Evolutionary conservation across 2,888 invertebrate genomes (phyloP).

Genomic region (Xestia xanthographa): DNA sequence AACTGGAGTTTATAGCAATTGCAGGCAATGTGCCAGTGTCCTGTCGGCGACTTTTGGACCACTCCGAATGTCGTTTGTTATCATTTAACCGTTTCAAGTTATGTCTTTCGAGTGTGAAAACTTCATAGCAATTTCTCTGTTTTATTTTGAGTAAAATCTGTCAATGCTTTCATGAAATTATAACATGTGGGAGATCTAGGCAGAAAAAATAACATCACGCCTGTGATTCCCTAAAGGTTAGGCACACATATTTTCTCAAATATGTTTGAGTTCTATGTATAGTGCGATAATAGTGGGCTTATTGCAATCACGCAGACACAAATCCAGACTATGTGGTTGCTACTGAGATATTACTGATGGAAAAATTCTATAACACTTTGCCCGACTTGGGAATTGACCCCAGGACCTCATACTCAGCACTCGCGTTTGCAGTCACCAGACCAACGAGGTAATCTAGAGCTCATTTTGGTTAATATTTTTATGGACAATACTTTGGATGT

Average conservation of each 20-base stretch:
- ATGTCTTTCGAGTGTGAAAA: neutral
- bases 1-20: constrained; percentile 48
- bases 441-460: neutral
- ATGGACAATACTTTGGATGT: neutral
- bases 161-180: neutral
- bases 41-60: constrained; percentile 48
- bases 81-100: neutral
- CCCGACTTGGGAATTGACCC: neutral
- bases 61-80: constrained; percentile 30
- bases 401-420: neutral
- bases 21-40: constrained; percentile 60
- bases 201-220: neutral
- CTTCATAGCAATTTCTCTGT: neutral
- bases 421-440: neutral
- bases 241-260: neutral
- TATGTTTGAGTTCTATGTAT: neutral
- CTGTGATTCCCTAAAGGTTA: neutral
- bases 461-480: neutral
- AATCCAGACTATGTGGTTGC: neutral
- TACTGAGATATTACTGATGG: neutral
- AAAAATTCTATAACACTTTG: neutral
- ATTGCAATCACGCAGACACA: neutral
- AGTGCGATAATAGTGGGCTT: neutral
- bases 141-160: neutral
- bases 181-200: neutral